phyloP scores from a whole-genome alignment of 2,113 vertebrate genomes.

The Tauraco erythrolophus region DNA sequence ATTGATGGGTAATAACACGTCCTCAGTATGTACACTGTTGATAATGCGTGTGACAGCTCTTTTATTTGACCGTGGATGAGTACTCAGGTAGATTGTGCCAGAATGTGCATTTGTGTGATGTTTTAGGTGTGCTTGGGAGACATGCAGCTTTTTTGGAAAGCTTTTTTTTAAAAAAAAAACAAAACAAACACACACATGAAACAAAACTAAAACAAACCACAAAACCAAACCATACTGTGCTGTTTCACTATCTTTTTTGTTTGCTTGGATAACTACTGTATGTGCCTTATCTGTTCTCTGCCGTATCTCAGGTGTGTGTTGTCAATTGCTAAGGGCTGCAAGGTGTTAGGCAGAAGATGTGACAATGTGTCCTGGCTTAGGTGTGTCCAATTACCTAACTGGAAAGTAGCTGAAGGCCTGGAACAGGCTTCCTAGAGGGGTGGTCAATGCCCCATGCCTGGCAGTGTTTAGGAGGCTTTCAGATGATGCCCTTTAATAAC shows the following conservation, averaged over 20 bases:
- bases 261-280: background rate
- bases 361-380: background rate
- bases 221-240: background rate
- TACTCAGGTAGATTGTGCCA: no score
- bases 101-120: rapidly evolving
- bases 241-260: background rate
- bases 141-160: background rate
- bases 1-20: rapidly evolving
- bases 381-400: rapidly evolving
- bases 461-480: background rate
- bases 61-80: background rate
- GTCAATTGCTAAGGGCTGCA: background rate
- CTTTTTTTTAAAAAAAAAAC: background rate
- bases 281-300: background rate
- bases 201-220: no score
- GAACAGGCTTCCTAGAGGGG: background rate
- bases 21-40: rapidly evolving
- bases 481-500: rapidly evolving
- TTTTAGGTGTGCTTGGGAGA: background rate
- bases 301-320: rapidly evolving
- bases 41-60: rapidly evolving
- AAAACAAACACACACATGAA: no score
- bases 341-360: background rate
- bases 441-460: rapidly evolving
- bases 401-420: background rate